These are phyloP conservation scores for Polydrusus tereticollis DNA, from an alignment of 2,888 invertebrate genomes.

Conservation along the genomic window DNA sequence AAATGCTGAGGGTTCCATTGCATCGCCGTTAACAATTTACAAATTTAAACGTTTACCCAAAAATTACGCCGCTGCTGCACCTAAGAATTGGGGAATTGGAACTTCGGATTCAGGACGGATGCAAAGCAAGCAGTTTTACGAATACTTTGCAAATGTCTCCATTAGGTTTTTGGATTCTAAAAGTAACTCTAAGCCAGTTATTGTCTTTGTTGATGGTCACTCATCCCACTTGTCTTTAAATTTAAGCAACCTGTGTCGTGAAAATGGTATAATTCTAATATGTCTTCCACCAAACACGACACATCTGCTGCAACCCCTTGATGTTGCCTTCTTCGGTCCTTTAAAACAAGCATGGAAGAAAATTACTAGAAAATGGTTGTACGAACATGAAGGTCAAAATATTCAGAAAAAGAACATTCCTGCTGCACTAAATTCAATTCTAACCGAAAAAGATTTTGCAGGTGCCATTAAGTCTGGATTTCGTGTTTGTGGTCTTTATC, in stretches of 20 bases:
- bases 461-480: neutral
- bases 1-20: neutral
- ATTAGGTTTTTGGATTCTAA: neutral
- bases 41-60: neutral
- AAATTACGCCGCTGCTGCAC: neutral
- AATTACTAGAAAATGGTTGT: too few species aligned
- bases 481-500: constrained; percentile 10
- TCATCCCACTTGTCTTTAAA: too few species aligned
- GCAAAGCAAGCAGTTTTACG: constrained; percentile 17
- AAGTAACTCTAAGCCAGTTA: neutral
- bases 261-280: constrained; percentile 22
- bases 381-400: neutral
- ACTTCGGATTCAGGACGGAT: constrained; percentile 16
- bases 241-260: constrained; percentile 3
- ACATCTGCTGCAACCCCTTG: too few species aligned
- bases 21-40: too few species aligned
- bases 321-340: too few species aligned
- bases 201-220: constrained; percentile 1
- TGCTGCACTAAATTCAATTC: constrained; percentile 25
- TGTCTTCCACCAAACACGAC: too few species aligned
- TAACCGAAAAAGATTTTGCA: too few species aligned
- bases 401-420: constrained; percentile 29
- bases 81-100: constrained; percentile 13
- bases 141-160: too few species aligned
- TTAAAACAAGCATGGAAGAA: constrained; percentile 23